Base-by-base conservation (phyloP, 2,113 vertebrate genomes). In the Helogale parvula region DNA sequence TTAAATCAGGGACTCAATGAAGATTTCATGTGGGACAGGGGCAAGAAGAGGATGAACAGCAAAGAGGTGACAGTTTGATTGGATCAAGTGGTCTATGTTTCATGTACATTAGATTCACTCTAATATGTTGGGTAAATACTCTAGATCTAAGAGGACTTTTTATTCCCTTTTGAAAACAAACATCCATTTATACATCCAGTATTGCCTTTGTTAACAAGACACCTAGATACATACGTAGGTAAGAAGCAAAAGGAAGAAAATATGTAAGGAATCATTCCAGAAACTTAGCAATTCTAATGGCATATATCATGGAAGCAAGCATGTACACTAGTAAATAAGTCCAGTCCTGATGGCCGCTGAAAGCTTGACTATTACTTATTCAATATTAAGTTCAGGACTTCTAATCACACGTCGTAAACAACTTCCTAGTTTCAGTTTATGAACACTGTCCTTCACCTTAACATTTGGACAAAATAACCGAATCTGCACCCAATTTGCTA, bases 131-230 rank as follows among this genome's bases (percentile, higher is more conserved):
- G 3, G 27, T 45, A 25, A 11, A 29, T 54, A 38, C 7, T 35
- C 68, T 63, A 38, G 25, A 50, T 27, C 15, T 79, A 85, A 91
- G 47, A 85, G 76, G 38, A 0, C 52, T n/a, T 88, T 74, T 33
- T n/a, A 68, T 54, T 74, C 76, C 63, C 23, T 81, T 92, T 69
- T 68, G 17, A 97, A 90, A 90, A 33, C 31, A 90, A 88, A 57
- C 4, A 84, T 69, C 27, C 25, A 52, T 38, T 96, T 87, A 88
- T 19, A 60, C 2, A 50, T 45, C 4, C 38, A 66, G 12, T 45
- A 74, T 47, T 57, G 29, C 54, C 52, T 41, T 80, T 83, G 50
- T 45, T 79, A 80, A 54, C 45, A 94, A 87, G 80, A 97, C 33
- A 68, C 27, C 38, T 71, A 88, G 19, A 27, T 86, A n/a, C 1